Evolutionary conservation across 2,888 invertebrate genomes (phyloP).

Genomic region (Nesidiocoris tenuis): DNA sequence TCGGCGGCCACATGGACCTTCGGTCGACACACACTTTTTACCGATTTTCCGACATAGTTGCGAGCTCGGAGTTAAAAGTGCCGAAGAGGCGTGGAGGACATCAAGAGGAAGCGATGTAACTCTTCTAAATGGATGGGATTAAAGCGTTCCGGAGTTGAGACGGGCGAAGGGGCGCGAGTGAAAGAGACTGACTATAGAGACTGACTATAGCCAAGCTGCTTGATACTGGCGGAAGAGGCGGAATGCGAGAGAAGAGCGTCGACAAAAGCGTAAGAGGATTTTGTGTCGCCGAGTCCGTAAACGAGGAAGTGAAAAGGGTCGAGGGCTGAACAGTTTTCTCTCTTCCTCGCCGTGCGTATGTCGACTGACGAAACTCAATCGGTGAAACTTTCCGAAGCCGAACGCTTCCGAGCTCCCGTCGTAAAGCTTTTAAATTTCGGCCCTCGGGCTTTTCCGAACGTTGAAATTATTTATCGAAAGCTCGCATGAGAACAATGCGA

Average conservation of each 20-base stretch:
- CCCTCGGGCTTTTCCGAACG: no score
- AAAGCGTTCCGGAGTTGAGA: not conserved
- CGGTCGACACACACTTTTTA: no score
- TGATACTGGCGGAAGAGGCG: not conserved
- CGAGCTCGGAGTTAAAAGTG: not conserved
- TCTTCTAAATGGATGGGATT: slow-evolving; percentile 10
- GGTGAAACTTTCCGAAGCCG: not conserved
- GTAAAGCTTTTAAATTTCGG: no score
- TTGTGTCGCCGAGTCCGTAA: not conserved
- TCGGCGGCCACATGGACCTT: no score
- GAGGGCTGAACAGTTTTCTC: not conserved
- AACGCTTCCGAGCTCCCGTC: no score
- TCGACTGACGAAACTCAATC: not conserved
- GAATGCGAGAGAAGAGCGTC: not conserved
- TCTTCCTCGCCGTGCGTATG: not conserved
- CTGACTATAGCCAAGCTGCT: not conserved
- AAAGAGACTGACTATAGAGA: not conserved
- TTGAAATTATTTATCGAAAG: no score
- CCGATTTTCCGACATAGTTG: no score
- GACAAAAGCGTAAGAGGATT: not conserved
- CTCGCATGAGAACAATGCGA: no score
- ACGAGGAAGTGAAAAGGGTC: no score
- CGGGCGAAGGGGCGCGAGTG: not conserved
- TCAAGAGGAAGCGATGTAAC: slow-evolving; percentile 14
- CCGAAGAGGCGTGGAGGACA: not conserved